phyloP scores from a whole-genome alignment of 1,140 invertebrate species.

The Cyrtorhinus lividipennis region DNA sequence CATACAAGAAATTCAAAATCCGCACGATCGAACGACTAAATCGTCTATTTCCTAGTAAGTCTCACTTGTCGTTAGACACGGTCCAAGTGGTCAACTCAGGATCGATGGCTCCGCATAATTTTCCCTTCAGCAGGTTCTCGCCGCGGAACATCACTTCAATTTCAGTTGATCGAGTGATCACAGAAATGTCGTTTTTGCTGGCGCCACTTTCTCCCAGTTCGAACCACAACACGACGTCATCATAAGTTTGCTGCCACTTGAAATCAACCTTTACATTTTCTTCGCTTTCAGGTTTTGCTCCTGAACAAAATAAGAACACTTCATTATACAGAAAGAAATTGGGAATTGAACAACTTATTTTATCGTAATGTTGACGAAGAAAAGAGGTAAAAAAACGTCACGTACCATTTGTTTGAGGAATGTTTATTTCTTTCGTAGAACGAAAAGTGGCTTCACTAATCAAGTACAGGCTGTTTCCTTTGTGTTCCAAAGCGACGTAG shows the following conservation, averaged over 20 bases:
- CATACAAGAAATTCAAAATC: no score
- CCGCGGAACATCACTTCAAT: no score
- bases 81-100: conserved; percentile 48
- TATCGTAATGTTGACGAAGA: no score
- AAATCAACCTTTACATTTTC: conserved; percentile 24
- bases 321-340: not conserved
- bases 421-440: not conserved
- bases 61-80: no score
- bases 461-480: conserved; percentile 40
- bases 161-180: no score
- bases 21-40: no score
- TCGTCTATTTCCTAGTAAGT: no score
- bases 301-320: no score
- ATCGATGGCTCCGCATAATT: conserved; percentile 40
- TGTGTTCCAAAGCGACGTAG: conserved; percentile 49
- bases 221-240: conserved; percentile 47
- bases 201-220: conserved; percentile 32
- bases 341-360: no score
- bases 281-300: not conserved
- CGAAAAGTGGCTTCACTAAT: conserved; percentile 30
- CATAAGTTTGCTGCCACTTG: conserved; percentile 49
- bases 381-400: not conserved
- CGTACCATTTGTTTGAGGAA: not conserved
- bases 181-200: conserved; percentile 36
- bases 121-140: conserved; percentile 41